Base-by-base conservation (phyloP, 2,113 vertebrate genomes). In the Cyprinodon tularosa region DNA sequence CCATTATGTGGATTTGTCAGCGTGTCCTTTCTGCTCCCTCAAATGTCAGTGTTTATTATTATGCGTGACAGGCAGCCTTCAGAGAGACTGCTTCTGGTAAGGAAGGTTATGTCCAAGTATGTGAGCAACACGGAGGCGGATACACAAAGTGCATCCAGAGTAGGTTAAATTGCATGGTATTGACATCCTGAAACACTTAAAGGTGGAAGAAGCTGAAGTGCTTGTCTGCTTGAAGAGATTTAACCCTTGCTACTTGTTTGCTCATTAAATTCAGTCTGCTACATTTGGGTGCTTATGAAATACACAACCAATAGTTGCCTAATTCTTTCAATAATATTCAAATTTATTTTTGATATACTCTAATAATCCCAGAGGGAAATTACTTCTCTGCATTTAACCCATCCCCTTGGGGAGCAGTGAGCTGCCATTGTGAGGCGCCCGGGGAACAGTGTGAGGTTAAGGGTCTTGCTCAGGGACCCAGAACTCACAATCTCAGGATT, bases 21-120 rank as follows among this genome's bases (percentile, higher is more conserved):
- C 7, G 70, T 70, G 81, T 91, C 86, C 84, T 85, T 67, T 75
- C 82, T 59, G 68, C 76, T 59, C 82, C 77, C 70, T 75, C 68
- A 91, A 91, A 92, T 89, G 89, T 92, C 90, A 92, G 62, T 48
- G 17, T 72, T 64, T 42, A 66, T 92, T 91, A 84, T 88, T 91
- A 91, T 93, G 85, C 88, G 82, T 84, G 85, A 84, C 87, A 82
- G 66, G 73, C 62, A 69, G 65, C 81, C 66, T 69, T 81, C 79
- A 76, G 82, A 84, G 71, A 67, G 79, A 77, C 85, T 63, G 47
- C 82, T 86, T 38, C 66, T 57, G 62, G 72, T 71, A 50, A 78
- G 68, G 59, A 69, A 74, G 80, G 80, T 17, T 70, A 42, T 64
- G 36, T 62, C 3, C 37, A 45, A 48, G 66, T 20, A 53, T 45